Conservation (phyloP, 2,113 vertebrate species). For the Typhlomys cinereus region DNA sequence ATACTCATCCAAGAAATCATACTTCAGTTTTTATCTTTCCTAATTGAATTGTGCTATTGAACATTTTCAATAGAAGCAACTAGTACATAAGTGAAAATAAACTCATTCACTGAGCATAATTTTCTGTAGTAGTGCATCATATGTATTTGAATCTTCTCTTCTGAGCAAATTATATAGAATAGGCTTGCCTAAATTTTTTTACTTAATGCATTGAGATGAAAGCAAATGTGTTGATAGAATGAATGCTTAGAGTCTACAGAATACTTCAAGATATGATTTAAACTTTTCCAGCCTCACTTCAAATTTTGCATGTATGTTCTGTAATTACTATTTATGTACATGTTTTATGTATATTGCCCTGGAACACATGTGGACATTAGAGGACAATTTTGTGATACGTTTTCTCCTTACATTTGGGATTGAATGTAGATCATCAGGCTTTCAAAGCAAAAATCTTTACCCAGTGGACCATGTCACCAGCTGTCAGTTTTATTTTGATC, state of each 20-base stretch:
- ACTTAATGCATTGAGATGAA: neutral
- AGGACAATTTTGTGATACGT: no score
- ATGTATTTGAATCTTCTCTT: neutral
- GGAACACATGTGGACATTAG: no score
- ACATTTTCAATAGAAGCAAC: neutral
- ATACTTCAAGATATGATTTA: neutral
- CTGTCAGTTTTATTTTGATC: neutral
- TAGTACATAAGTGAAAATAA: neutral
- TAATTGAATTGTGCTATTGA: neutral
- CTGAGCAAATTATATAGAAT: neutral
- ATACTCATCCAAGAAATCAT: neutral
- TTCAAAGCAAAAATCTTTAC: no score
- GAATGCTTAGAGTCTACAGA: neutral
- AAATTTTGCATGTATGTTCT: no score
- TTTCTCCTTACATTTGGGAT: no score
- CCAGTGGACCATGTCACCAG: no score
- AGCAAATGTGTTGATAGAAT: neutral
- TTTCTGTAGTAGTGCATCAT: neutral
- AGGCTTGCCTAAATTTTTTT: neutral
- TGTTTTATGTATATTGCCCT: no score
- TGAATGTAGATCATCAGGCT: no score
- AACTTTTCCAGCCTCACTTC: neutral
- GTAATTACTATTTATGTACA: no score
- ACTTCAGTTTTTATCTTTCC: neutral
- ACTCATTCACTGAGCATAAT: neutral